phyloP scores from a whole-genome alignment of 2,113 vertebrate species.

The Zingel zingel region DNA sequence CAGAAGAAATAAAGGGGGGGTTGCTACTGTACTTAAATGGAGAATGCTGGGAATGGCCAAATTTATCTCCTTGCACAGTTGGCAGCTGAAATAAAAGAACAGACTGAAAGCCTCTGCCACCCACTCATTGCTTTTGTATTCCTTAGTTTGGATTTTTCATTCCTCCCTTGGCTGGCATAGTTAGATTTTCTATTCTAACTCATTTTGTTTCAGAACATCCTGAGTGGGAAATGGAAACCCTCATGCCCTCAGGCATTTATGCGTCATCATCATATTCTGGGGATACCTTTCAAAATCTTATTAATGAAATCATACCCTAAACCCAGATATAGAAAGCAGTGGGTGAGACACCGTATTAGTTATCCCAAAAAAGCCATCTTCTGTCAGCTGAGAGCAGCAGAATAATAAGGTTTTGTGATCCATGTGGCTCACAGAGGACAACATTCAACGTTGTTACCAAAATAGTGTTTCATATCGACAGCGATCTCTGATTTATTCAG shows the following conservation, averaged over 20 bases:
- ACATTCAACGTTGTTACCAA: not conserved
- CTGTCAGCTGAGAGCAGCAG: not conserved
- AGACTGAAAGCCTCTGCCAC: slow-evolving; percentile 33
- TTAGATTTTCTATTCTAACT: slow-evolving; percentile 42
- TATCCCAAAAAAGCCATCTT: slow-evolving; percentile 14
- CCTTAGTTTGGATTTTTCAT: slow-evolving; percentile 44
- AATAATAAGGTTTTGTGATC: not conserved
- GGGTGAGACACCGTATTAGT: not conserved
- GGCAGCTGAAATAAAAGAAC: slow-evolving; percentile 39
- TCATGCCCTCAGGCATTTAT: slow-evolving; percentile 19
- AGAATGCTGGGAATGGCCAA: slow-evolving; percentile 16
- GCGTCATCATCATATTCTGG: slow-evolving; percentile 53
- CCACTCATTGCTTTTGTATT: slow-evolving; percentile 34
- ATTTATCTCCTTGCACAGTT: slow-evolving; percentile 30
- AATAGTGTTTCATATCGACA: slow-evolving; percentile 1
- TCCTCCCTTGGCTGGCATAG: not conserved
- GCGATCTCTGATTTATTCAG: slow-evolving; percentile 1
- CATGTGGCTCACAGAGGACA: not conserved
- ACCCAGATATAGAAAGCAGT: not conserved
- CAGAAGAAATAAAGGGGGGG: slow-evolving; percentile 53
- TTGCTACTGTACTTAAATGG: slow-evolving; percentile 47
- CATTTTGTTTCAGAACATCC: slow-evolving; percentile 20
- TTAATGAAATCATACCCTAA: not conserved
- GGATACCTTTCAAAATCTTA: slow-evolving; percentile 32
- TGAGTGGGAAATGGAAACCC: slow-evolving; percentile 41